Conservation (phyloP, 23 tunicate species). For the Pegea sp. region DNA sequence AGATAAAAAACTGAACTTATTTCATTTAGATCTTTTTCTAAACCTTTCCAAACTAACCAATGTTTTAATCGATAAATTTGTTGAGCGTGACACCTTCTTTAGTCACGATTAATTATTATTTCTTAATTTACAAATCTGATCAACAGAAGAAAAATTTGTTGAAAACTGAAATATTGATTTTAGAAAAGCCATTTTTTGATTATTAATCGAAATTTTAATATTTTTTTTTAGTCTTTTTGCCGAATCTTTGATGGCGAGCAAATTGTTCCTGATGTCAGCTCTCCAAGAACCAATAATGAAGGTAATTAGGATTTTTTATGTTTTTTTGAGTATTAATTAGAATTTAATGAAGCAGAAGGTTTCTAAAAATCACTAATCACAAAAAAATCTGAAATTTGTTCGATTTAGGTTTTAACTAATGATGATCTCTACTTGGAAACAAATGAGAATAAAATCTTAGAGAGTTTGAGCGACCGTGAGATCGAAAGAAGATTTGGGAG, state of each 20-base stretch:
- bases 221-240: slow-evolving; percentile 43
- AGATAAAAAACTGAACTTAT: no score
- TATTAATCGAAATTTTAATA: no score
- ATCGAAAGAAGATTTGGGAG: slow-evolving; percentile 66
- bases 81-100: no score
- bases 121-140: no score
- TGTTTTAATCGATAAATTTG: no score
- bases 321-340: neutral
- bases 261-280: slow-evolving; percentile 67
- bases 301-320: slow-evolving; percentile 5
- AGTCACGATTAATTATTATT: no score
- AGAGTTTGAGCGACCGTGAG: slow-evolving; percentile 31
- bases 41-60: no score
- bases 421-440: slow-evolving; percentile 80
- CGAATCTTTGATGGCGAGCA: slow-evolving; percentile 53
- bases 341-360: neutral
- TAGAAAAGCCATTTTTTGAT: no score
- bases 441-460: slow-evolving; percentile 37
- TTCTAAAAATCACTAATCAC: neutral
- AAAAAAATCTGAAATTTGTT: no score
- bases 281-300: slow-evolving; percentile 82
- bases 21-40: no score
- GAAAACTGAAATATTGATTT: no score
- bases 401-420: slow-evolving; percentile 60
- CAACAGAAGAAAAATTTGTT: no score